These are phyloP conservation scores for Origma solitaria DNA, from an alignment of 2,113 vertebrate genomes.

Conservation along the genomic window DNA sequence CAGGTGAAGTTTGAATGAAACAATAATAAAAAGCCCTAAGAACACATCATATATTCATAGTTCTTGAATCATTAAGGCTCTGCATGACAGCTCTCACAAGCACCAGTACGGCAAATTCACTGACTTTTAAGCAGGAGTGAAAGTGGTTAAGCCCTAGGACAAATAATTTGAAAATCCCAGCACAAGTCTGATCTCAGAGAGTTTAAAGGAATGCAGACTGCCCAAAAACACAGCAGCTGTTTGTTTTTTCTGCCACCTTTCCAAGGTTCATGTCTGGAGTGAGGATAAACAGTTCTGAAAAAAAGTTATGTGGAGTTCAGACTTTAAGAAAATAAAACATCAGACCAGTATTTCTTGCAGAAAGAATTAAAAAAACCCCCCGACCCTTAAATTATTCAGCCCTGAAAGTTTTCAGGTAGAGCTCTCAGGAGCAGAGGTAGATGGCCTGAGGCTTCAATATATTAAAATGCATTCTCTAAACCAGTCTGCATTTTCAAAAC, in stretches of 20 bases:
- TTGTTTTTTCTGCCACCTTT: constrained; percentile 79
- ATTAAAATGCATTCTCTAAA: constrained; percentile 44
- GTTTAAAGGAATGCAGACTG: constrained; percentile 77
- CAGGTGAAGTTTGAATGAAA: constrained; percentile 40
- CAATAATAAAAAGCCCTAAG: constrained; percentile 52
- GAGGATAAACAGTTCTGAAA: constrained; percentile 70
- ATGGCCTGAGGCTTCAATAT: constrained; percentile 34
- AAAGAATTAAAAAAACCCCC: not conserved
- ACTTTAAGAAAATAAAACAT: constrained; percentile 73
- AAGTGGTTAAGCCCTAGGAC: constrained; percentile 66
- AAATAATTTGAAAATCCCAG: constrained; percentile 68
- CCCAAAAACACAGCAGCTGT: constrained; percentile 67
- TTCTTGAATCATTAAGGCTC: constrained; percentile 48
- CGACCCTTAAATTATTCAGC: constrained; percentile 48
- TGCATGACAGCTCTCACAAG: constrained; percentile 33
- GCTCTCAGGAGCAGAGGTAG: constrained; percentile 7
- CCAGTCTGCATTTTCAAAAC: constrained; percentile 27
- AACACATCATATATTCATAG: constrained; percentile 59
- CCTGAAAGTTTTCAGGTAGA: constrained; percentile 57
- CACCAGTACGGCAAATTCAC: constrained; percentile 42
- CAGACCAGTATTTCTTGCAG: constrained; percentile 56
- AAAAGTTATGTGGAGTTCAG: constrained; percentile 58
- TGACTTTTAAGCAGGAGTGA: constrained; percentile 67
- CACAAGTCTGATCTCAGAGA: constrained; percentile 63
- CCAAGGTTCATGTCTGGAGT: constrained; percentile 74